A percentile compares a stretch with the other conserved stretches of the same genome.
These are phyloP conservation scores for Grallaria varia DNA, from an alignment of 2,113 vertebrate species.

Conservation along the genomic window DNA sequence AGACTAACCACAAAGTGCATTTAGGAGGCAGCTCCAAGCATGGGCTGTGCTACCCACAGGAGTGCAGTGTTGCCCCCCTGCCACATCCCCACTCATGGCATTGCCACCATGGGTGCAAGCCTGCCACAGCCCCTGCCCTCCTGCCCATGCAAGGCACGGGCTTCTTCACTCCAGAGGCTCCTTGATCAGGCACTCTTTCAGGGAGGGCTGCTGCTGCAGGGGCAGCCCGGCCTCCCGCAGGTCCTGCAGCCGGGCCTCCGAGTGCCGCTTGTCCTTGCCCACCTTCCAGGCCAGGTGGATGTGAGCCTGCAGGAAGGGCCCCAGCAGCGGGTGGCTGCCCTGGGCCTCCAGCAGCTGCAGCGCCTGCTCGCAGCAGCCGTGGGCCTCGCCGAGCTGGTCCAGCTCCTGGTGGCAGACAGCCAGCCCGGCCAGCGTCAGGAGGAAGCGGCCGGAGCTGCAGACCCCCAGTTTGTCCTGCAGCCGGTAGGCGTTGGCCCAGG, in stretches of 20 bases:
- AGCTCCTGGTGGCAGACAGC: constrained; percentile 88
- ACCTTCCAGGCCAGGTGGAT: constrained; percentile 90
- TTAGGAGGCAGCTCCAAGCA: background rate
- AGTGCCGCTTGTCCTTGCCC: constrained; percentile 85
- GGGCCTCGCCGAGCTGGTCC: constrained; percentile 84
- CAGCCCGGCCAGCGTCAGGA: constrained; percentile 86
- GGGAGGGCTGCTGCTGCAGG: constrained; percentile 75
- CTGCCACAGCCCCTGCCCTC: background rate
- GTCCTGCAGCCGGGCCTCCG: constrained; percentile 82
- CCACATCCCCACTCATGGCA: background rate
- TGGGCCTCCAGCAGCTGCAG: constrained; percentile 72
- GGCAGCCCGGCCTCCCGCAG: constrained; percentile 77
- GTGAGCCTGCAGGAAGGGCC: constrained; percentile 83
- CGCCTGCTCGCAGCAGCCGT: constrained; percentile 83
- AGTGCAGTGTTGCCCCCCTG: fast-evolving
- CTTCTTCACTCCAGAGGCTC: constrained; percentile 76
- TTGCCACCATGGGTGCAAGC: fast-evolving
- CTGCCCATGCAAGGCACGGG: too few species aligned
- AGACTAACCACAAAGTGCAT: background rate
- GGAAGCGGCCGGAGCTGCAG: constrained; percentile 70
- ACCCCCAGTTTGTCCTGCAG: constrained; percentile 86
- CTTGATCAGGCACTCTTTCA: constrained; percentile 88
- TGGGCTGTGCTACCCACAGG: fast-evolving
- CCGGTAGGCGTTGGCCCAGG: constrained; percentile 85
- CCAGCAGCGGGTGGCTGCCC: constrained; percentile 80